A percentile compares a stretch with the other conserved stretches of the same genome.
Evolutionary conservation across 2,797 vertebrate genomes (phyloP).

Genomic region (Peromyscus nudipes): DNA sequence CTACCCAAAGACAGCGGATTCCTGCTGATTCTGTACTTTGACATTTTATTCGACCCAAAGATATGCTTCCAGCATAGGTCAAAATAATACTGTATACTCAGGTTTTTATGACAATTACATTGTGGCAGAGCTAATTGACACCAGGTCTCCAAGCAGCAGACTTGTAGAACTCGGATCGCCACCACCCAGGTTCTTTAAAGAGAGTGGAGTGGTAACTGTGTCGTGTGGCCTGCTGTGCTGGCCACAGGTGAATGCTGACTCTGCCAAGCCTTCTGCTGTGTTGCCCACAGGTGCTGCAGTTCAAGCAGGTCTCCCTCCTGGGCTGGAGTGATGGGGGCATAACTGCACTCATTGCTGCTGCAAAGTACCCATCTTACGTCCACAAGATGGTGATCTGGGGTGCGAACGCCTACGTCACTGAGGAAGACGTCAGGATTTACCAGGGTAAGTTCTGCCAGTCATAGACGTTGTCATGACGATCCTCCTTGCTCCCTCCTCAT

Average conservation of each 20-base stretch:
- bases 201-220: neutral
- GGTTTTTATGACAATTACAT: neutral
- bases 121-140: neutral
- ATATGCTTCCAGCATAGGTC: neutral
- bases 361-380: constrained; percentile 90
- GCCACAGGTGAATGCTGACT: constrained; percentile 82
- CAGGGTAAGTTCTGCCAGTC: constrained; percentile 86
- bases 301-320: constrained; percentile 92
- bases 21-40: neutral
- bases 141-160: neutral
- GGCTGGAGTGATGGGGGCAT: constrained; percentile 97
- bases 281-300: constrained; percentile 90
- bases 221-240: constrained; percentile 71
- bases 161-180: too few relatives aligned
- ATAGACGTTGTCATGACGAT: fast-evolving
- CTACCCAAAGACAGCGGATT: neutral
- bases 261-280: neutral
- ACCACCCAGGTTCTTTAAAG: neutral
- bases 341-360: constrained; percentile 93
- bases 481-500: neutral
- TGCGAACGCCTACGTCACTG: constrained; percentile 90
- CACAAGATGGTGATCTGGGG: constrained; percentile 94
- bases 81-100: neutral
- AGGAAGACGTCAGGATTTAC: constrained; percentile 92
- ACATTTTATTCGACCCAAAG: neutral